Base-by-base conservation (phyloP, 2,888 invertebrate genomes). In the Marasmarcha lunaedactyla region DNA sequence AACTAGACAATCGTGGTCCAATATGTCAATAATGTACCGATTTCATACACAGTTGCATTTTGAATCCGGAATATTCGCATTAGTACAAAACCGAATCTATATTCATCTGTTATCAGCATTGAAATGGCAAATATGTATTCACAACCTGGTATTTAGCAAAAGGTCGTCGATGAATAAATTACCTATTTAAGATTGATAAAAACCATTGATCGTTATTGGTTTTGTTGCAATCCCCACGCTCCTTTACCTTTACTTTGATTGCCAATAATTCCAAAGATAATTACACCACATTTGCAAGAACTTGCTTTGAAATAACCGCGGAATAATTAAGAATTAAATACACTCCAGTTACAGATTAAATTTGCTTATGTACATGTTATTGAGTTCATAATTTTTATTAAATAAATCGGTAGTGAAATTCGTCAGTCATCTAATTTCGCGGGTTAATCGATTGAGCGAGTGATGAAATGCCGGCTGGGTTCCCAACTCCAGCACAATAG, bases 151-250 rank as follows among this genome's bases (percentile, higher is more conserved):
- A 37, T 33, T 15, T 14, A 35, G 39, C 43, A 35, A 51, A 55
- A 55, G 52, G 56, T 48, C 52, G 48, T 42, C 46, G 47, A 52
- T 51, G 55, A 54, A 57, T 55, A 55, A 49, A 55, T 57, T 52
- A 52, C 46, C 36, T 41, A 38, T 40, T 40, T 36, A 11, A 3
- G 30, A 7, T 10, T 33, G 48, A 49, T 52, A 54, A 52, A 54
- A 54, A 30, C 47, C 42, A 47, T 48, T 40, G 46, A 46, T 42
- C 39, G 4, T 30, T 30, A 30, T 30, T 30, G 30, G 30, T 30
- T 30, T 30, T 37, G 43, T 43, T 39, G 39, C 39, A 40, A 42
- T 46, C 39, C 2, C 33, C 36, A 14, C 14, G 30, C 30, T 30
- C 9, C 30, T 30, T 4, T n/a, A 30, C 20, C 30, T 30, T 4